Evolutionary conservation across 1,140 invertebrate species (phyloP).

Genomic region (Paracyclopina nana): DNA sequence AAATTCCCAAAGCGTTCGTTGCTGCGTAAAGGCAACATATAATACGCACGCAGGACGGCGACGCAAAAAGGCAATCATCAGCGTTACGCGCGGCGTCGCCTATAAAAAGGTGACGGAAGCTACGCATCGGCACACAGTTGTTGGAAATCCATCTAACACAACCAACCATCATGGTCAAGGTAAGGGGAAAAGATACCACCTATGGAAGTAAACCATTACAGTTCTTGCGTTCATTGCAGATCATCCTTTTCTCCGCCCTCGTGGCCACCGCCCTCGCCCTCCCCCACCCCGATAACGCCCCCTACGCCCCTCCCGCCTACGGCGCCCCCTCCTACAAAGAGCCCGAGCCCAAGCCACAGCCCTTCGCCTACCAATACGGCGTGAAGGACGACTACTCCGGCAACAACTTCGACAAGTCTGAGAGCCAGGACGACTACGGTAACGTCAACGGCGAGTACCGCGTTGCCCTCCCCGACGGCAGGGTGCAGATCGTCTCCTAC

Average conservation of each 20-base stretch:
- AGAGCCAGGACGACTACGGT: conserved; percentile 10
- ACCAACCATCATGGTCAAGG: too few relatives aligned
- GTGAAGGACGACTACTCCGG: conserved; percentile 15
- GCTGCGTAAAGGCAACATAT: too few relatives aligned
- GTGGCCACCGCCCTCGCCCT: background rate
- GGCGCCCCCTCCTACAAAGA: background rate
- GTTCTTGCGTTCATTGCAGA: background rate
- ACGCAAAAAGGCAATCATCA: too few relatives aligned
- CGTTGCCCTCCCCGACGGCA: conserved; percentile 12
- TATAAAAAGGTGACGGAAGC: too few relatives aligned
- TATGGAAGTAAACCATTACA: too few relatives aligned
- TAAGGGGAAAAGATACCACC: too few relatives aligned
- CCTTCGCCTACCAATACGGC: conserved; percentile 16
- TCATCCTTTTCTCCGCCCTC: background rate
- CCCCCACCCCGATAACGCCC: background rate
- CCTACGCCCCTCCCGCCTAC: conserved; percentile 3
- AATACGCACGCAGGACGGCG: too few relatives aligned
- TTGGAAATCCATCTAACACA: too few relatives aligned
- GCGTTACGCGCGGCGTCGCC: too few relatives aligned
- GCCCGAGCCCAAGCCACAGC: conserved; percentile 4
- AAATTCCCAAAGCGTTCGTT: too few relatives aligned
- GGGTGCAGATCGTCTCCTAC: conserved; percentile 11
- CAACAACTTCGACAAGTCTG: conserved; percentile 12
- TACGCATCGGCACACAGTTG: too few relatives aligned
- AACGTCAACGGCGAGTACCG: conserved; percentile 7